Base-by-base conservation (phyloP, 2,888 invertebrate species). In the Kuschelorhynchus macadamiae region DNA sequence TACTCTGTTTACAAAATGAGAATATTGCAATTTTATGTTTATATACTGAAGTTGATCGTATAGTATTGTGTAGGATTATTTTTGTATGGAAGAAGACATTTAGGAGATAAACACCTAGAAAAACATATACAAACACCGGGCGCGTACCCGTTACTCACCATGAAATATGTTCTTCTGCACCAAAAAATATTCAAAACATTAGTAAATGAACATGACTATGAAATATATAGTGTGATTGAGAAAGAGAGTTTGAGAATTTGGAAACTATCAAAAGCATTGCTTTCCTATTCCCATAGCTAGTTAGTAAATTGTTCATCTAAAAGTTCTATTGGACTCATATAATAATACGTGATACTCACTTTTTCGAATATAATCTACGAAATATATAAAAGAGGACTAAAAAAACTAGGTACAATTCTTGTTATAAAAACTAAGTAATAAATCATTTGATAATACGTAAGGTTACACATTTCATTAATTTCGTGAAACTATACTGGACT, bases 151-250 rank as follows among this genome's bases (percentile, higher is more conserved):
- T 65, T 65, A 65, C 65, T 65, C 65, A 65, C 65, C 65, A 59
- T 50, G 50, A 44, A 52, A 50, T 32, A 56, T 41, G 59, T 59
- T 65, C 57, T 65, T 65, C 65, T 65, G 65, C 65, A 65, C 42
- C 65, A 65, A 49, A 60, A 65, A 60, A 64, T 56, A 57, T 56
- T 56, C 21, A 64, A 64, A 64, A 36, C 32, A 65, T 65, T 65
- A 65, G 59, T 65, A 53, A 52, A 55, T 56, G 33, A 18, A n/a
- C n/a, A 25, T 49, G 20, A 49, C 39, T 25, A 25, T 25, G 7
- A 16, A 20, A 46, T 55, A 18, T 20, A 49, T 20, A 49, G 7
- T 32, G 30, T 17, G 44, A 57, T n/a, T n/a, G 9, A 46, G 21
- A n/a, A 46, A 20, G 5, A 8, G 16, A 32, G 33, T 36, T n/a